phyloP scores from a whole-genome alignment of 2,113 vertebrate species.

The Sander lucioperca region DNA sequence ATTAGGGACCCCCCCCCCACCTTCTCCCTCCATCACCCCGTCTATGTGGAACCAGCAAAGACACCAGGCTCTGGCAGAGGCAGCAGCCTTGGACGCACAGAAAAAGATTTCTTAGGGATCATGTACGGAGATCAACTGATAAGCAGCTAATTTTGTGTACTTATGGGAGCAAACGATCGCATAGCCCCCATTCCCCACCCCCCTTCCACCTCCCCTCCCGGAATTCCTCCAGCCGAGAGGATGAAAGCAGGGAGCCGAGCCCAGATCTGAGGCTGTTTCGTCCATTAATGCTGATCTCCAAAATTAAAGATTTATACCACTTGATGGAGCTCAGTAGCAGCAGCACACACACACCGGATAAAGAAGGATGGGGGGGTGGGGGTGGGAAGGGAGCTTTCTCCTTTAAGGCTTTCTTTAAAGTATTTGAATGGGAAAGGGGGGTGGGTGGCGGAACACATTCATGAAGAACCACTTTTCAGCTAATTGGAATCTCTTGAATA shows the following conservation, averaged over 20 bases:
- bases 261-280: conserved; percentile 89
- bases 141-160: conserved; percentile 99
- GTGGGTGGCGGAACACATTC: conserved; percentile 83
- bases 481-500: conserved; percentile 93
- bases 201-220: conserved; percentile 69
- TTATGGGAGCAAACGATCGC: conserved; percentile 92
- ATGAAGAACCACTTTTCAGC: conserved; percentile 88
- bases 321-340: conserved; percentile 84
- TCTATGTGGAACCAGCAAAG: conserved; percentile 49
- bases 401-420: conserved; percentile 84
- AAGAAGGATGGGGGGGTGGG: conserved; percentile 27
- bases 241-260: conserved; percentile 83
- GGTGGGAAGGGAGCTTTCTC: conserved; percentile 66
- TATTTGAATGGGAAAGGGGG: conserved; percentile 79
- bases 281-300: conserved; percentile 88
- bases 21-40: conserved; percentile 29
- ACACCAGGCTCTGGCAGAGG: conserved; percentile 83
- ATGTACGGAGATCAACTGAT: conserved; percentile 98
- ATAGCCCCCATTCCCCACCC: background rate
- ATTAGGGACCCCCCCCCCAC: conserved; percentile 86
- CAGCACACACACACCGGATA: conserved; percentile 61
- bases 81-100: conserved; percentile 85
- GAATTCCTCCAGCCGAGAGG: conserved; percentile 85
- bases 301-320: conserved; percentile 94
- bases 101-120: conserved; percentile 94